Percentiles rank a stretch among this genome's conserved stretches.
phyloP scores from a whole-genome alignment of 1,140 invertebrate species.

The Venustaconcha ellipsiformis region DNA sequence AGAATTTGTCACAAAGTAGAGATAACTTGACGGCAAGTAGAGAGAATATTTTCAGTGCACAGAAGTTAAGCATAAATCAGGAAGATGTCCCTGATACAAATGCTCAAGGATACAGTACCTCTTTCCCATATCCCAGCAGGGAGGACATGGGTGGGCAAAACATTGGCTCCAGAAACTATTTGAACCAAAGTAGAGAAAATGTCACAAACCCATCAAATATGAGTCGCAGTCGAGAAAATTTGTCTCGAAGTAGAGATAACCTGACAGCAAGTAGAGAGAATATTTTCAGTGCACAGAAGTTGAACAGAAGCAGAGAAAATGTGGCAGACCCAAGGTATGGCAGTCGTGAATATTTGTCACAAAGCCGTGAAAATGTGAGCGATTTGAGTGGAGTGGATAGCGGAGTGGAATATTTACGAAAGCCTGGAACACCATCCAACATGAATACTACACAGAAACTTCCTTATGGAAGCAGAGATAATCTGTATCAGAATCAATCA shows the following conservation, averaged over 20 bases:
- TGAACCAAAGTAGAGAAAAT: slow-evolving; percentile 1
- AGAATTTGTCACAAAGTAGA: slow-evolving; percentile 18
- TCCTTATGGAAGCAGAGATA: too few species aligned
- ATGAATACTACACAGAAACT: too few species aligned
- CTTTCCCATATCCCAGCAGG: too few species aligned
- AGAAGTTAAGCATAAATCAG: too few species aligned
- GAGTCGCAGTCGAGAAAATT: slow-evolving; percentile 30
- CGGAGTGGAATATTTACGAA: slow-evolving; percentile 1
- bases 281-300: too few species aligned
- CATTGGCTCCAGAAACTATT: too few species aligned
- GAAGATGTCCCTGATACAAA: too few species aligned
- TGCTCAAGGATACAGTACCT: too few species aligned
- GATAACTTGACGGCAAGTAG: slow-evolving; percentile 17
- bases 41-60: not conserved
- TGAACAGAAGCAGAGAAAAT: not conserved
- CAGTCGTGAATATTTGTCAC: not conserved
- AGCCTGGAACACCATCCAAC: too few species aligned
- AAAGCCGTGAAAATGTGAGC: slow-evolving; percentile 6
- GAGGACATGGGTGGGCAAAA: too few species aligned
- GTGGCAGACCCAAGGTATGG: slow-evolving; percentile 1
- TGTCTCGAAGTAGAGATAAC: slow-evolving; percentile 12
- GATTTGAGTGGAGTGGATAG: not conserved
- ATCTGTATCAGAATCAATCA: too few species aligned
- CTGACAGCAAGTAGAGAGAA: slow-evolving; percentile 19
- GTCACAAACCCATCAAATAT: slow-evolving; percentile 26